Evolutionary conservation across 2,888 invertebrate species (phyloP), one percentile per base, ranked within the genome.

Genomic region (Gasteruption jaculator): DNA sequence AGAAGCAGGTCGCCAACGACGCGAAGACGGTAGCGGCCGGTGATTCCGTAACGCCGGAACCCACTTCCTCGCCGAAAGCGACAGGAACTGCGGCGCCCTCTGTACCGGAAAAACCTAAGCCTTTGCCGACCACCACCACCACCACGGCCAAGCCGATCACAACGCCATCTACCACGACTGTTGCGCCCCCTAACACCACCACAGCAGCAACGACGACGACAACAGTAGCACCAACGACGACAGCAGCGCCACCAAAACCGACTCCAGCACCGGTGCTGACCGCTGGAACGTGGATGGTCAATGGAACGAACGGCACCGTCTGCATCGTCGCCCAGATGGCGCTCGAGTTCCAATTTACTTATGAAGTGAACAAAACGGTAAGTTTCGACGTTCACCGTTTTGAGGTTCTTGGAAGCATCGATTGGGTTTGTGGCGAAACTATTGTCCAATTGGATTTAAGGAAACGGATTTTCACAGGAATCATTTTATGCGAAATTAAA

Each of bases 311-410:
- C 56, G 61, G 73, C 1, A 78, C 80, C 5, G n/a, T n/a, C n/a
- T 87, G 87, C 58, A 76, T 88, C 18, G 60, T 83, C 34, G 66
- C 82, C 5, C 73, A 81, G 66, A 81, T 86, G 74, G 82, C 85
- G 0, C 76, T 80, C 4, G 78, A 81, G 59, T 68, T 87, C 41
- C 81, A 79, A 50, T 63, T 87, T 37, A 73, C 72, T 24, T 78
- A 80, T 49, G 58, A 61, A 10, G 63, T 74, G 70, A 49, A 55
- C n/a, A 49, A 63, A n/a, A n/a, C n/a, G n/a, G n/a, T n/a, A n/a
- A 50, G 65, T 64, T 52, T 14, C 19, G 14, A 25, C 31, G n/a
- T 37, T 24, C 30, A 3, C 7, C 4, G 27, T 22, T 19, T 25
- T 46, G n/a, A n/a, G n/a, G n/a, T n/a, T n/a, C n/a, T n/a, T n/a